Conservation (phyloP, 2,113 vertebrate species). For the Camarhynchus parvulus region DNA sequence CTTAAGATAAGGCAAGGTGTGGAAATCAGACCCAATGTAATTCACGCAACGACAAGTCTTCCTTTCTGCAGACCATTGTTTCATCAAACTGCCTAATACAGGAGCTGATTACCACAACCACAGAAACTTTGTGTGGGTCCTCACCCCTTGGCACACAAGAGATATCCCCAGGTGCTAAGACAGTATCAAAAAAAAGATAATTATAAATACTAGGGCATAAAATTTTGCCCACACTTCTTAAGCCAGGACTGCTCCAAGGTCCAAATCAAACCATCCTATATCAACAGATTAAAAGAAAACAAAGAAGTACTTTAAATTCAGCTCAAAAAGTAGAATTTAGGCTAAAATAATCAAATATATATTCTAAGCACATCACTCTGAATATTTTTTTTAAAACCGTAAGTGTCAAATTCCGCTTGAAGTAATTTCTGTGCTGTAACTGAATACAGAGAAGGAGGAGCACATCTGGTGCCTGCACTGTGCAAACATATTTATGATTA, state of each 20-base stretch:
- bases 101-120: neutral
- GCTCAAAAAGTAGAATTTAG: neutral
- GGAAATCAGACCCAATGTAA: neutral
- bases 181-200: neutral
- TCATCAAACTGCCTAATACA: neutral
- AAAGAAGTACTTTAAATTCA: neutral
- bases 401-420: conserved; percentile 7
- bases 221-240: neutral
- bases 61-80: neutral
- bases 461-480: conserved; percentile 53
- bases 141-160: neutral
- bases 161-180: neutral
- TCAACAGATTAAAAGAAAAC: neutral
- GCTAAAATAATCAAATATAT: neutral
- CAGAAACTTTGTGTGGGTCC: neutral
- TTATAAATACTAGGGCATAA: neutral
- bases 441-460: conserved; percentile 23
- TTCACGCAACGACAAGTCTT: neutral
- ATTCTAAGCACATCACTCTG: neutral
- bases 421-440: conserved; percentile 21
- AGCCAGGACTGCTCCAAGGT: neutral
- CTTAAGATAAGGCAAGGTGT: neutral
- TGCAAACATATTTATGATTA: conserved; percentile 47
- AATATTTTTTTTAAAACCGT: neutral
- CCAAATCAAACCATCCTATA: neutral